Evolutionary conservation across 1,140 invertebrate genomes (phyloP).

Genomic region (Polyergus mexicanus): DNA sequence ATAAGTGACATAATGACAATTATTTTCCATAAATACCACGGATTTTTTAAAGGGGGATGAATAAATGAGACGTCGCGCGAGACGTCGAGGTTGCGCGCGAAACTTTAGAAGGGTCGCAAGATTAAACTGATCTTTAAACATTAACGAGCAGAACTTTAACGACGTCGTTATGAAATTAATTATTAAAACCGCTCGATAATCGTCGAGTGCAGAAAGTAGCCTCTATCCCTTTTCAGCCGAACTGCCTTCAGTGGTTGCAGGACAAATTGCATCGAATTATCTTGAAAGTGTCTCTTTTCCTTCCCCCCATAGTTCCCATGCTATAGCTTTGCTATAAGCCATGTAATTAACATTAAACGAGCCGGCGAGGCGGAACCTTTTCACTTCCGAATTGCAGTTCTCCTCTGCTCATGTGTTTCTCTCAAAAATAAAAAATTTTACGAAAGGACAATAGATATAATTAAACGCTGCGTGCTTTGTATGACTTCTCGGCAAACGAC

Average conservation of each 20-base stretch:
- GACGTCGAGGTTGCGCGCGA: not conserved
- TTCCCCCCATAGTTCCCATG: constrained; percentile 13
- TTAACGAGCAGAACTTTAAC: constrained; percentile 62
- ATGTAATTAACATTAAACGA: constrained; percentile 66
- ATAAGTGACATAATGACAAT: constrained; percentile 25
- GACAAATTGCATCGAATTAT: constrained; percentile 75
- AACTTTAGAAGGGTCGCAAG: constrained; percentile 53
- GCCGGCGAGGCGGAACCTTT: constrained; percentile 7
- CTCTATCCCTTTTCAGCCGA: constrained; percentile 58
- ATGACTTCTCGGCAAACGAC: not conserved
- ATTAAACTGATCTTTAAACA: constrained; percentile 69
- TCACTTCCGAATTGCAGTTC: constrained; percentile 48
- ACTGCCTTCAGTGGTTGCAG: constrained; percentile 63
- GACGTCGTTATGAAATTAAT: constrained; percentile 74
- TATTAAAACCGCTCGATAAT: constrained; percentile 74
- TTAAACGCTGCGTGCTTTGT: constrained; percentile 4
- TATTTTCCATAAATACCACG: constrained; percentile 30
- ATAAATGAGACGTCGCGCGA: constrained; percentile 10
- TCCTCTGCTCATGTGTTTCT: constrained; percentile 7
- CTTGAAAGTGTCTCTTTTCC: constrained; percentile 47
- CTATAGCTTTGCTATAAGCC: constrained; percentile 30
- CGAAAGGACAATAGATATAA: constrained; percentile 36
- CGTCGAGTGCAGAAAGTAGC: constrained; percentile 62
- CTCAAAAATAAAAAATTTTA: constrained; percentile 31
- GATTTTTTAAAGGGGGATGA: constrained; percentile 4